These are phyloP conservation scores for Panagrolaimus sp. DNA, from an alignment of 1,140 invertebrate genomes.

Conservation along the genomic window DNA sequence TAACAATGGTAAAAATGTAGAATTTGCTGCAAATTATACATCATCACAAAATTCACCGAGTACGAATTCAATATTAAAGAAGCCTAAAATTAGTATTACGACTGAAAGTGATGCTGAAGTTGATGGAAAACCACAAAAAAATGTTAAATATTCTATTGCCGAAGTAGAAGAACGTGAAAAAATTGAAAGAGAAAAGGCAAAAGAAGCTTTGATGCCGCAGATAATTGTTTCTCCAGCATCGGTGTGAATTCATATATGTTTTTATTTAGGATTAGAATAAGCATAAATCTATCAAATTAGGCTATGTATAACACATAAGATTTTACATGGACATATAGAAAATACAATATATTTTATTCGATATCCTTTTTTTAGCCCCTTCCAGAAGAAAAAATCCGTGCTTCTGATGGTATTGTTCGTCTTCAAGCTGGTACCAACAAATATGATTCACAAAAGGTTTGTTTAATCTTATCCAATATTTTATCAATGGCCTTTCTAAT, in stretches of 20 bases:
- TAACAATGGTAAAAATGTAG: background rate
- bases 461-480: slow-evolving; percentile 16
- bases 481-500: background rate
- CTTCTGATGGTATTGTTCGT: slow-evolving; percentile 58
- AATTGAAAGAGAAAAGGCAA: background rate
- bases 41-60: background rate
- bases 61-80: background rate
- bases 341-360: no score
- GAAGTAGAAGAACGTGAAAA: background rate
- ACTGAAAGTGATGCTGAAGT: background rate
- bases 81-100: background rate
- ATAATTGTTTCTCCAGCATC: background rate
- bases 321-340: no score
- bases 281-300: no score
- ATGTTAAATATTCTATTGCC: slow-evolving; percentile 11
- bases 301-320: no score
- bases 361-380: slow-evolving; percentile 43
- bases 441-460: slow-evolving; percentile 50
- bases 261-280: background rate
- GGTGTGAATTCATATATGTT: background rate
- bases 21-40: background rate
- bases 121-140: slow-evolving; percentile 10
- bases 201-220: background rate
- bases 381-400: slow-evolving; percentile 59
- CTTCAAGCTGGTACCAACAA: slow-evolving; percentile 60